phyloP scores from a whole-genome alignment of 2,113 vertebrate genomes.

The Protobothrops mucrosquamatus region DNA sequence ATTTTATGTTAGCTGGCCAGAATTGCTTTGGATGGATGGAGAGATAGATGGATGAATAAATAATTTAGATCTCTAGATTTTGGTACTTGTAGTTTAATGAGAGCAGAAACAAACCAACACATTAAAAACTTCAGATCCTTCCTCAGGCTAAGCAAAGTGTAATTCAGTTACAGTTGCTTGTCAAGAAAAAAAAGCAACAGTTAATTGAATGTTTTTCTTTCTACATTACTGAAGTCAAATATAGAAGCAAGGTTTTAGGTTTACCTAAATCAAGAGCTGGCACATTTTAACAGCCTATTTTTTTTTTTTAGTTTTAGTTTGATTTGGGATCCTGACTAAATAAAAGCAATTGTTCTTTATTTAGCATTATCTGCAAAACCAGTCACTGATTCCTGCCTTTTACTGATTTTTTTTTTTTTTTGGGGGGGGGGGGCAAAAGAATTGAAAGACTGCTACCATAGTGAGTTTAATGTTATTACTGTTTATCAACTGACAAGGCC shows the following conservation, averaged over 20 bases:
- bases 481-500: neutral
- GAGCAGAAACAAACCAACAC: neutral
- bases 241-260: neutral
- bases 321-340: neutral
- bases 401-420: neutral
- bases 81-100: neutral
- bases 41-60: neutral
- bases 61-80: neutral
- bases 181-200: neutral
- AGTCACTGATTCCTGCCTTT: neutral
- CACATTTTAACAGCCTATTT: neutral
- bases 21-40: neutral
- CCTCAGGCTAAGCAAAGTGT: neutral
- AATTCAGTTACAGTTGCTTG: neutral
- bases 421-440: neutral
- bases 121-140: neutral
- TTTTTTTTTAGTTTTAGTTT: neutral
- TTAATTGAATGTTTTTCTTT: neutral
- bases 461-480: neutral
- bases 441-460: neutral
- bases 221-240: neutral
- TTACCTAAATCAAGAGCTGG: neutral
- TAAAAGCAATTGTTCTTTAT: neutral
- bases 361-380: neutral
- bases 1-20: neutral